Evolutionary conservation across 53 echinoderm and acorn worm genomes (phyloP).

Genomic region (Holothuria leucospilota): DNA sequence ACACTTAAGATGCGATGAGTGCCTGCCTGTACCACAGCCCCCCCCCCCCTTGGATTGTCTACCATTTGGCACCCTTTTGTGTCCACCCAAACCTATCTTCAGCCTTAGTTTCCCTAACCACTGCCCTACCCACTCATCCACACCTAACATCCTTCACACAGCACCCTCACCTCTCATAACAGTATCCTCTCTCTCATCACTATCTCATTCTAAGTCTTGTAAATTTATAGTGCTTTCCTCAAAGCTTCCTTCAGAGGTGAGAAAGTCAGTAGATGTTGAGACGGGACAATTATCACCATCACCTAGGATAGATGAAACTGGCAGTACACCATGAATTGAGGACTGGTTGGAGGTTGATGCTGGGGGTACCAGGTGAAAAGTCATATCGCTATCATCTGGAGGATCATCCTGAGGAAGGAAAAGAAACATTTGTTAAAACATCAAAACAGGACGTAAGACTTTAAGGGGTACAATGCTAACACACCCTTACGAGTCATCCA

Average conservation of each 20-base stretch:
- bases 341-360: slow-evolving; percentile 75
- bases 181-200: background rate
- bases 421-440: background rate
- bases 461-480: too few species aligned
- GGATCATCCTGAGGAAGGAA: slow-evolving; percentile 85
- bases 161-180: background rate
- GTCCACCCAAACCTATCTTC: too few species aligned
- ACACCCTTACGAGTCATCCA: too few species aligned
- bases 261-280: slow-evolving; percentile 70
- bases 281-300: slow-evolving; percentile 60
- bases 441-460: too few species aligned
- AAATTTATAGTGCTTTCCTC: slow-evolving; percentile 94
- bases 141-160: too few species aligned
- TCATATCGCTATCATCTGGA: slow-evolving; percentile 87
- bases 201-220: slow-evolving; percentile 86
- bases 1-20: too few species aligned
- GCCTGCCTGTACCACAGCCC: too few species aligned
- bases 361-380: slow-evolving; percentile 76
- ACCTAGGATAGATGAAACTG: slow-evolving; percentile 75
- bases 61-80: too few species aligned
- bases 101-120: too few species aligned
- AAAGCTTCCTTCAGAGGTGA: slow-evolving; percentile 71
- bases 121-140: too few species aligned
- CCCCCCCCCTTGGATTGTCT: too few species aligned
- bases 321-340: slow-evolving; percentile 65